These are phyloP conservation scores for Manis javanica DNA, from an alignment of 2,797 vertebrate genomes.

Conservation along the genomic window DNA sequence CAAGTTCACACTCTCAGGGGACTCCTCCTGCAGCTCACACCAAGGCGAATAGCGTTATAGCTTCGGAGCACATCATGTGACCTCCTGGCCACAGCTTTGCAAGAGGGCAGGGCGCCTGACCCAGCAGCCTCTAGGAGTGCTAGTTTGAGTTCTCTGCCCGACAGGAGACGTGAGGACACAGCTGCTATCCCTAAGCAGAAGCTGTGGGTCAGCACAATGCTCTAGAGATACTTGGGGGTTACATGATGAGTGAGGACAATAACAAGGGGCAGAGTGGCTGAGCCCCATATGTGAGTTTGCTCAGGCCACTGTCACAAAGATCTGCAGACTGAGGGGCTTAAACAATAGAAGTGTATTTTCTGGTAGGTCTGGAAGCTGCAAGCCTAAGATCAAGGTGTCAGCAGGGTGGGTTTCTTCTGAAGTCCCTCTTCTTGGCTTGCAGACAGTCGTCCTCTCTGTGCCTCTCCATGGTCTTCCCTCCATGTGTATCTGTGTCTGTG, in stretches of 20 bases:
- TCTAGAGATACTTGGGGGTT: neutral
- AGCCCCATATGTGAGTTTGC: neutral
- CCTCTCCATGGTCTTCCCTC: neutral
- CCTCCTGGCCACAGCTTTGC: neutral
- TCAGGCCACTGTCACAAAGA: accelerated
- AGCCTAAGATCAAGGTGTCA: neutral
- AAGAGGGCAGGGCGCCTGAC: neutral
- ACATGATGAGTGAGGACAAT: neutral
- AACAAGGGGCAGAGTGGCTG: neutral
- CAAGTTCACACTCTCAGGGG: neutral
- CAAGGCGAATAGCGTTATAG: neutral
- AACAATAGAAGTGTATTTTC: neutral
- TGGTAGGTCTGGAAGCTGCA: neutral
- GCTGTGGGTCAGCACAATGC: neutral
- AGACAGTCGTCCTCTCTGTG: neutral
- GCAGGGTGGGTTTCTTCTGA: neutral
- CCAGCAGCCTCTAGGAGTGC: neutral
- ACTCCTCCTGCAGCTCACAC: neutral
- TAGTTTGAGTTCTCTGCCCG: neutral
- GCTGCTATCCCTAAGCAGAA: neutral
- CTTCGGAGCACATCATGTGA: neutral
- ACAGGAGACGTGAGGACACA: neutral
- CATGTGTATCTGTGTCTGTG: neutral
- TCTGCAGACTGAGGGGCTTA: neutral
- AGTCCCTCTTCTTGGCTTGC: neutral